phyloP scores from a whole-genome alignment of 2,888 invertebrate species.

The Eulithis testata region DNA sequence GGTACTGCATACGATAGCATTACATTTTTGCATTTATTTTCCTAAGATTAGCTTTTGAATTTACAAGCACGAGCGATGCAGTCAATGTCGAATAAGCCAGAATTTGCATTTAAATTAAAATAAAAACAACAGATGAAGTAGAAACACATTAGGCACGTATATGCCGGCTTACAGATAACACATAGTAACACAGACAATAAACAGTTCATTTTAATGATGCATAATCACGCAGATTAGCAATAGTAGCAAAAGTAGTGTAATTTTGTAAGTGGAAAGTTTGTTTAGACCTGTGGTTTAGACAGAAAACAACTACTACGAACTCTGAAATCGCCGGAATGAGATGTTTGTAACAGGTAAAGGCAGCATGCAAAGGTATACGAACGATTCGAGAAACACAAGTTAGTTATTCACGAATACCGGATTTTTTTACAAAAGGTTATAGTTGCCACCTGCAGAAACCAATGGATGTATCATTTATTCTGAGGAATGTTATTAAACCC shows the following conservation, averaged over 20 bases:
- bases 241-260: slow-evolving; percentile 19
- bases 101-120: slow-evolving; percentile 22
- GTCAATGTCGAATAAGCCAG: slow-evolving; percentile 2
- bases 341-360: background rate
- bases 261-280: slow-evolving; percentile 21
- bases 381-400: background rate
- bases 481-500: slow-evolving; percentile 7
- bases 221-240: slow-evolving; percentile 41
- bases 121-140: slow-evolving; percentile 27
- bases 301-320: background rate
- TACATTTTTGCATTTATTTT: background rate
- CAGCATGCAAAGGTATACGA: background rate
- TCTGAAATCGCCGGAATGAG: background rate
- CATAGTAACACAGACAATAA: slow-evolving; percentile 48
- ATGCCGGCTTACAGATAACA: slow-evolving; percentile 36
- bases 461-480: background rate
- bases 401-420: too few relatives aligned
- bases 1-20: background rate
- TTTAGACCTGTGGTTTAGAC: too few relatives aligned
- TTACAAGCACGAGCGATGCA: slow-evolving; percentile 6
- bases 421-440: too few relatives aligned
- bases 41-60: slow-evolving; percentile 5
- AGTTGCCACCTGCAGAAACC: too few relatives aligned
- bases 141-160: slow-evolving; percentile 37
- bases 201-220: slow-evolving; percentile 50